Conservation (phyloP, 1,140 invertebrate species). For the Caenorhabditis inopinata region DNA sequence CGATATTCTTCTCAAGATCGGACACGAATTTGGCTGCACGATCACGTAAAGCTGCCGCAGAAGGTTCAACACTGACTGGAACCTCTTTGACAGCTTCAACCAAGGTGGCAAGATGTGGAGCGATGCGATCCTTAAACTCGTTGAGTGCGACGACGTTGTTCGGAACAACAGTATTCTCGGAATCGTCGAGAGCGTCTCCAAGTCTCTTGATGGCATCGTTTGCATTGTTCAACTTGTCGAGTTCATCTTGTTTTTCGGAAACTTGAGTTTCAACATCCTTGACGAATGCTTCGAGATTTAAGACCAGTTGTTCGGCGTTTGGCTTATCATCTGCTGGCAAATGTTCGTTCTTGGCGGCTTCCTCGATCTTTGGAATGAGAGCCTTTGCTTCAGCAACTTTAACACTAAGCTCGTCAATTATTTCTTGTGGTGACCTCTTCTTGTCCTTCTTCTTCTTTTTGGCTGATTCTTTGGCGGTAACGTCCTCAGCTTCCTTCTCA, state of each 20-base stretch:
- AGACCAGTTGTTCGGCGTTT: not conserved
- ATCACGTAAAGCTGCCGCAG: slow-evolving; percentile 15
- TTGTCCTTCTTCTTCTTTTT: slow-evolving; percentile 34
- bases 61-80: not conserved
- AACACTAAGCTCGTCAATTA: slow-evolving; percentile 3
- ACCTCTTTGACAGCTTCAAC: too few species aligned
- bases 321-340: not conserved
- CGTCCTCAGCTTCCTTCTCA: slow-evolving; percentile 11
- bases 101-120: too few species aligned
- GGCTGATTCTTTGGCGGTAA: slow-evolving; percentile 7
- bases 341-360: slow-evolving; percentile 31
- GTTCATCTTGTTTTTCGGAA: not conserved
- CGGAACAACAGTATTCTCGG: too few species aligned
- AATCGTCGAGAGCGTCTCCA: too few species aligned
- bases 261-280: not conserved
- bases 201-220: too few species aligned
- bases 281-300: not conserved
- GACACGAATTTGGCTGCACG: not conserved
- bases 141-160: too few species aligned
- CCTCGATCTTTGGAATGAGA: slow-evolving; percentile 10
- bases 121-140: too few species aligned
- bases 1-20: slow-evolving; percentile 25
- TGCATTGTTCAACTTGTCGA: not conserved
- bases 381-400: slow-evolving; percentile 29
- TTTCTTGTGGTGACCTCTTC: slow-evolving; percentile 8